Percentiles rank a stretch among this genome's conserved stretches.
Conservation (phyloP, 2,888 invertebrate species). For the Troglohyphantes excavatus region DNA sequence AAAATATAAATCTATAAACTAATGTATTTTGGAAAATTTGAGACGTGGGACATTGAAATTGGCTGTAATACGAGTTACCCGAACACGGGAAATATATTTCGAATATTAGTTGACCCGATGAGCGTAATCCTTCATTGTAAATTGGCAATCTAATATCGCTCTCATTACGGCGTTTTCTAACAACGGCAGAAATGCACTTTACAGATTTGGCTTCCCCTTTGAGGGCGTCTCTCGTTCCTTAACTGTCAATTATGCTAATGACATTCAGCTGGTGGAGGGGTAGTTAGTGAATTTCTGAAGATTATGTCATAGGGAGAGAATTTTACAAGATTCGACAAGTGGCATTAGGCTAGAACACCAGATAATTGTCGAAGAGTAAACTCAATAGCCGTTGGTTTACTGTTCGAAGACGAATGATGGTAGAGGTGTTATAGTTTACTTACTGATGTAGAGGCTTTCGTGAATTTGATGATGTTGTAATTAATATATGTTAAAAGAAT, state of each 20-base stretch:
- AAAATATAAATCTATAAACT: too few relatives aligned
- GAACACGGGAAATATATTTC: neutral
- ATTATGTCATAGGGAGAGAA: neutral
- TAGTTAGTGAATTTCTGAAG: conserved; percentile 8
- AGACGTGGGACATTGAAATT: too few relatives aligned
- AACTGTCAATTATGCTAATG: conserved; percentile 55
- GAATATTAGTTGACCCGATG: neutral
- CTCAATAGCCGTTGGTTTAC: neutral
- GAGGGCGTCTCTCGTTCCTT: conserved; percentile 30
- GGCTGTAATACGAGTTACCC: neutral
- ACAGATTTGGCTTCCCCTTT: neutral
- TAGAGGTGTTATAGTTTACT: too few relatives aligned
- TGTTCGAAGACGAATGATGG: too few relatives aligned
- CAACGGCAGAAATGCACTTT: conserved; percentile 10
- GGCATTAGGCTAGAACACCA: neutral
- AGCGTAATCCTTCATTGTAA: neutral
- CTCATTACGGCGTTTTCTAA: conserved; percentile 9
- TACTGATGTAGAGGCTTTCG: too few relatives aligned
- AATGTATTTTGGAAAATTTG: too few relatives aligned
- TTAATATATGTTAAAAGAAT: too few relatives aligned
- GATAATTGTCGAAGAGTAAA: neutral
- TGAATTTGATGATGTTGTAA: too few relatives aligned
- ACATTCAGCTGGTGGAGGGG: neutral
- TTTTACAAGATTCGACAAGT: neutral
- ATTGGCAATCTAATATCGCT: conserved; percentile 3